Base-by-base conservation (phyloP, 2,113 vertebrate species). In the Phaetusa simplex region DNA sequence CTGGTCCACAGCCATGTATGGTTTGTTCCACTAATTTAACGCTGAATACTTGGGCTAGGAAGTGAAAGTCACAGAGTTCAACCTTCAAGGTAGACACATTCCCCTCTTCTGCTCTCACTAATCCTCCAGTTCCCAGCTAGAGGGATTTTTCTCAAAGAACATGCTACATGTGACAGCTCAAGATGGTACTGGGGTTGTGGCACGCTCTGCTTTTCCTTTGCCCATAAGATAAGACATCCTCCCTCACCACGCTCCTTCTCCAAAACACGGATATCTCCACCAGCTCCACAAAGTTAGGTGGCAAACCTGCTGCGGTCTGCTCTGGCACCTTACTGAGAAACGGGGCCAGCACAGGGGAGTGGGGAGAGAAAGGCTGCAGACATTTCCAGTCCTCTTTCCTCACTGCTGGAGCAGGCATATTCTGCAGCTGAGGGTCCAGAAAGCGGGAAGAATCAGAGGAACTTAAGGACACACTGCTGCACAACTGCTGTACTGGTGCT, bases 291-390 rank as follows among this genome's bases (percentile, higher is more conserved):
- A 0, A n/a, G 30, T 7, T 32, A 13, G 1, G 2, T 64, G 34
- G 30, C 29, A 47, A 71, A 86, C 45, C 21, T 49, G 34, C 22
- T n/a, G 6, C 13, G 32, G 12, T 62, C 22, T 86, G 15, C 34
- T 89, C 30, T 66, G 19, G 29, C 8, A 82, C 22, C 12, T n/a
- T 32, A 30, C 8, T 71, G 61, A 43, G 22, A 47, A 86, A 66
- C 4, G 15, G 17, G 66, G 17, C 9, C 17, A 47, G 36, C 4
- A 1, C 0, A 52, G 14, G 11, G 17, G 34, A 80, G 15, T 2
- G 0, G 32, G 1, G 2, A 9, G 26, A 76, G 22, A 80, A 83
- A 76, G 62, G 22, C 34, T 6, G 5, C 36, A 62, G 66, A n/a
- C 5, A 34, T 19, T 23, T 79, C n/a, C 38, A 34, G 32, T 40